These are phyloP conservation scores for Patella vulgata DNA, from an alignment of 1,140 invertebrate genomes.

Conservation along the genomic window DNA sequence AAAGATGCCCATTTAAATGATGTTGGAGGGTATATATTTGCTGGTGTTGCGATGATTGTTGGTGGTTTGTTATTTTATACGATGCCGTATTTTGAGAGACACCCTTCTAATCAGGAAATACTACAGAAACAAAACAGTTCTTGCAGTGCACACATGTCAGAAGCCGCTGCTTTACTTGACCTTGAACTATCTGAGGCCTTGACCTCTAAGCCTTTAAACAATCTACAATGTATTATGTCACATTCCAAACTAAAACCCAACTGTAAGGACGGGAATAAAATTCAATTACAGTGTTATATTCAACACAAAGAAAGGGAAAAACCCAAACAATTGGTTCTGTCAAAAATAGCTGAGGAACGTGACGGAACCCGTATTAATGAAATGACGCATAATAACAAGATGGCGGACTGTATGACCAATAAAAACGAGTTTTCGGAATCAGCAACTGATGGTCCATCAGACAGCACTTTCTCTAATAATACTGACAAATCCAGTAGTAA, in stretches of 20 bases:
- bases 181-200: constrained; percentile 55
- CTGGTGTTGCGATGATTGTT: constrained; percentile 50
- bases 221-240: constrained; percentile 50
- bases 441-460: constrained; percentile 41
- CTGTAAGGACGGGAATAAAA: constrained; percentile 45
- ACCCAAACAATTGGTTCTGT: constrained; percentile 54
- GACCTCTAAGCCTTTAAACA: constrained; percentile 51
- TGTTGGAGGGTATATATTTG: constrained; percentile 52
- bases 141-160: constrained; percentile 49
- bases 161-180: constrained; percentile 58
- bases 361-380: constrained; percentile 37
- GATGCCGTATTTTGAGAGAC: constrained; percentile 58
- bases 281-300: constrained; percentile 58
- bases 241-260: constrained; percentile 47
- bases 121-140: constrained; percentile 52
- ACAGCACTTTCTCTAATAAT: constrained; percentile 45
- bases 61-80: constrained; percentile 56
- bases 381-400: constrained; percentile 23
- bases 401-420: constrained; percentile 21
- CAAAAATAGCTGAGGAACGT: constrained; percentile 59
- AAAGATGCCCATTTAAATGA: constrained; percentile 42
- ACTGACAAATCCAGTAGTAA: constrained; percentile 46
- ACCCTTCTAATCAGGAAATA: constrained; percentile 55
- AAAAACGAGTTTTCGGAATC: constrained; percentile 25
- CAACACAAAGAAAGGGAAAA: constrained; percentile 56